These are phyloP conservation scores for Ophion obscuratus DNA, from an alignment of 2,888 invertebrate genomes.

Conservation along the genomic window DNA sequence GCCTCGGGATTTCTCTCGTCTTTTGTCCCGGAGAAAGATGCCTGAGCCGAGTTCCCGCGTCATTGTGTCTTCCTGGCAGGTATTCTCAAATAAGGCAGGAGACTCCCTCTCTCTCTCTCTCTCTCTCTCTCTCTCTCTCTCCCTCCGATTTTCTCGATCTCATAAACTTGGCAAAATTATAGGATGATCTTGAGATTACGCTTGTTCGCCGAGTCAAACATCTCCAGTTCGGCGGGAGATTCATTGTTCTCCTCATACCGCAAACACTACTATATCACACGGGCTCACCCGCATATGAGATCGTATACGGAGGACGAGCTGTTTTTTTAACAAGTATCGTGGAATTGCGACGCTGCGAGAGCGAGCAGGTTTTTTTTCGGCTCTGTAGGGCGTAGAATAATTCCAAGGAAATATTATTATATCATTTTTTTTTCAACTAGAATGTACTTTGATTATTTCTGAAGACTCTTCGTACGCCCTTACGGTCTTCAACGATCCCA, in stretches of 20 bases:
- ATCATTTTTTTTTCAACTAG: too few species aligned
- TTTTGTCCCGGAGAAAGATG: conserved; percentile 53
- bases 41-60: conserved; percentile 52
- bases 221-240: conserved; percentile 50
- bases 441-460: too few species aligned
- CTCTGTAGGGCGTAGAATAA: too few species aligned
- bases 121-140: not conserved
- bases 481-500: too few species aligned
- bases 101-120: conserved; percentile 38
- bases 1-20: conserved; percentile 36
- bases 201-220: conserved; percentile 47
- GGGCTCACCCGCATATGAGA: not conserved
- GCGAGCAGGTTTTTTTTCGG: too few species aligned
- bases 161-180: conserved; percentile 73
- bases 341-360: too few species aligned
- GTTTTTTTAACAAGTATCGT: too few species aligned
- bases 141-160: conserved; percentile 47
- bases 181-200: conserved; percentile 67
- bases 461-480: too few species aligned
- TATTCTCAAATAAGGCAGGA: conserved; percentile 54
- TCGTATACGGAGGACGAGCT: not conserved
- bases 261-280: conserved; percentile 14
- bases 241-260: conserved; percentile 38
- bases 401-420: too few species aligned
- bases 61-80: conserved; percentile 55